Conservation (phyloP, 2,797 vertebrate genomes). For the Notoglanidium macrostoma region DNA sequence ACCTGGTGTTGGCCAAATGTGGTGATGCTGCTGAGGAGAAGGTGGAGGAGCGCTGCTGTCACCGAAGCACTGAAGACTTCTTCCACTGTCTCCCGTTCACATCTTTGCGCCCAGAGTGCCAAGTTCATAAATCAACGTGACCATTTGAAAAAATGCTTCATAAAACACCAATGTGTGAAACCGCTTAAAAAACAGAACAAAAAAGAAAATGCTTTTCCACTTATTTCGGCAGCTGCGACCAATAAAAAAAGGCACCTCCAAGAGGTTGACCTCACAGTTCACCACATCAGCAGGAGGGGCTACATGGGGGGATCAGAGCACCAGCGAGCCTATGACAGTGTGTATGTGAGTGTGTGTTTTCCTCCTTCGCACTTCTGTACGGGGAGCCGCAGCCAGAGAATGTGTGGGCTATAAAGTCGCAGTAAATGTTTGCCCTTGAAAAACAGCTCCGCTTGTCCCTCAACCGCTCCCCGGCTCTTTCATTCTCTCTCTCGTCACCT, state of each 20-base stretch:
- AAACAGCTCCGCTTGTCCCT: constrained; percentile 67
- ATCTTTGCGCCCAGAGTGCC: constrained; percentile 47
- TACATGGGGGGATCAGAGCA: constrained; percentile 63
- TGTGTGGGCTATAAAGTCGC: constrained; percentile 72
- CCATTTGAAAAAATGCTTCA: constrained; percentile 62
- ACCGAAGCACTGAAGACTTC: constrained; percentile 56
- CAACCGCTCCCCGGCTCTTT: constrained; percentile 56
- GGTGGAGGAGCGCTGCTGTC: constrained; percentile 49
- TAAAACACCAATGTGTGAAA: constrained; percentile 73
- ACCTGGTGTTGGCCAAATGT: constrained; percentile 70
- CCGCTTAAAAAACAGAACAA: constrained; percentile 63
- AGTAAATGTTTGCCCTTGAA: constrained; percentile 67
- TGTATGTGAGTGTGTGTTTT: constrained; percentile 29
- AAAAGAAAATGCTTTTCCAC: constrained; percentile 58
- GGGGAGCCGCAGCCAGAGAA: constrained; percentile 69
- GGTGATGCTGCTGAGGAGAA: constrained; percentile 60
- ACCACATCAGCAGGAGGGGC: constrained; percentile 65
- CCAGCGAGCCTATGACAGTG: constrained; percentile 51
- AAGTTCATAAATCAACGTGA: constrained; percentile 66
- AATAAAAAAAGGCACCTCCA: constrained; percentile 57
- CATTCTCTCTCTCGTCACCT: constrained; percentile 57
- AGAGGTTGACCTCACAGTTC: constrained; percentile 64
- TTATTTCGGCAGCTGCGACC: constrained; percentile 61
- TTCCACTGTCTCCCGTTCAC: constrained; percentile 62
- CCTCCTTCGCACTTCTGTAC: constrained; percentile 54